phyloP scores from a whole-genome alignment of 2,888 invertebrate species.

The Caenorhabditis wallacei region DNA sequence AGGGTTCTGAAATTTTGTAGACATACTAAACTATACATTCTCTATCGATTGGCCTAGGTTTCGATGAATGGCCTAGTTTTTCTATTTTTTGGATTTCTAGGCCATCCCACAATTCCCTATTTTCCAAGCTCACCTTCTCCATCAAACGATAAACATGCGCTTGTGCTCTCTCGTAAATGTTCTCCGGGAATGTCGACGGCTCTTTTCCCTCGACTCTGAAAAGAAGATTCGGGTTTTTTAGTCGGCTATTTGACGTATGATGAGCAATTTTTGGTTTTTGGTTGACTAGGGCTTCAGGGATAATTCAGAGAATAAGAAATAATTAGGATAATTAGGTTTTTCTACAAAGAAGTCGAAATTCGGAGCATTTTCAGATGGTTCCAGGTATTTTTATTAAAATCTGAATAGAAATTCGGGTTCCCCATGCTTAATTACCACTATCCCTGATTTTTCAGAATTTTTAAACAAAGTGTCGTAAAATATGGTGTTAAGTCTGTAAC shows the following conservation, averaged over 20 bases:
- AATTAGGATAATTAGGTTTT: no score
- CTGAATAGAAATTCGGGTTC: not conserved
- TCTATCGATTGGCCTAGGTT: not conserved
- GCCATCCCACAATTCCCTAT: not conserved
- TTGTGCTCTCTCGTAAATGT: constrained; percentile 77
- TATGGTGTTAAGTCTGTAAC: not conserved
- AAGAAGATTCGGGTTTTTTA: no score
- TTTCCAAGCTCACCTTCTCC: constrained; percentile 76
- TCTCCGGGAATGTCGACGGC: constrained; percentile 73
- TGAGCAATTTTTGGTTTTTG: no score
- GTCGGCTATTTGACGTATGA: no score
- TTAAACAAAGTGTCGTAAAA: not conserved
- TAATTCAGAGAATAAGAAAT: no score
- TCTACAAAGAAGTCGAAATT: no score
- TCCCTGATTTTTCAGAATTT: not conserved
- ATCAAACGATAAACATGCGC: constrained; percentile 77
- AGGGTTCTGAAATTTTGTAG: not conserved
- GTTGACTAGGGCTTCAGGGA: no score
- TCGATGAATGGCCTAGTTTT: not conserved
- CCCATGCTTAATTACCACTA: not conserved
- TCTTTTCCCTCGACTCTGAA: constrained; percentile 72
- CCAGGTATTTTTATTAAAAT: not conserved
- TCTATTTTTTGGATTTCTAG: not conserved
- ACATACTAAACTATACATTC: not conserved
- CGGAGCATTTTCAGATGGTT: no score